Base-by-base conservation (phyloP, 2,888 invertebrate genomes). In the Therioaphis trifolii region DNA sequence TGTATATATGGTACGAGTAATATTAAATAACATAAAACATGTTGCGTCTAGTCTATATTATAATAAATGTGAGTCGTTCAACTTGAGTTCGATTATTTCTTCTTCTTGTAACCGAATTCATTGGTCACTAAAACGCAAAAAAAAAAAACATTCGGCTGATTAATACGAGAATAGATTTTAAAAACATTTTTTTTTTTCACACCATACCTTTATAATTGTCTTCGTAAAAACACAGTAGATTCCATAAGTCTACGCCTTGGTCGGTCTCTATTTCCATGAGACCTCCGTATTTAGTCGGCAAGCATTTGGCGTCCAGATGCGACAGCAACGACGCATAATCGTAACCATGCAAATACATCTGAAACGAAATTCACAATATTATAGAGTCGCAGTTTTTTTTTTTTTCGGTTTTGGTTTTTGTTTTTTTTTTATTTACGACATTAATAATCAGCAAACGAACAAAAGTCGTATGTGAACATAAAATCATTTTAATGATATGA, bases 331-430 rank as follows among this genome's bases (percentile, higher is more conserved):
- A 91, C 84, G 93, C 93, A 66, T 93, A 91, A 88, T 95, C 94
- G 9, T 91, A 92, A 61, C 95, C 94, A 88, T 95, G 94, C 90
- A 95, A 95, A 84, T 93, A 91, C 86, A 95, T 94, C 87, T 90
- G 4, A 86, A 86, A 82, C 15, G 21, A 1, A 61, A 24, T 61
- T 4, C 61, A n/a, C 24, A 61, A n/a, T n/a, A n/a, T 61, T 27
- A 27, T 27, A 61, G 0, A 61, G 24, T 15, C 4, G 55, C 21
- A n/a, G 7, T 35, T 3, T 35, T 35, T 35, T 35, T 7, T 35
- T n/a, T n/a, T n/a, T n/a, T n/a, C 46, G 46, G 11, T 11, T 49
- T 49, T n/a, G 12, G 1, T n/a, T 52, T 15, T 52, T 52, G 12
- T 18, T n/a, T n/a, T n/a, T n/a, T n/a, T n/a, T n/a, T n/a, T n/a